phyloP scores from a whole-genome alignment of 2,113 vertebrate genomes.

The Elachura formosa region DNA sequence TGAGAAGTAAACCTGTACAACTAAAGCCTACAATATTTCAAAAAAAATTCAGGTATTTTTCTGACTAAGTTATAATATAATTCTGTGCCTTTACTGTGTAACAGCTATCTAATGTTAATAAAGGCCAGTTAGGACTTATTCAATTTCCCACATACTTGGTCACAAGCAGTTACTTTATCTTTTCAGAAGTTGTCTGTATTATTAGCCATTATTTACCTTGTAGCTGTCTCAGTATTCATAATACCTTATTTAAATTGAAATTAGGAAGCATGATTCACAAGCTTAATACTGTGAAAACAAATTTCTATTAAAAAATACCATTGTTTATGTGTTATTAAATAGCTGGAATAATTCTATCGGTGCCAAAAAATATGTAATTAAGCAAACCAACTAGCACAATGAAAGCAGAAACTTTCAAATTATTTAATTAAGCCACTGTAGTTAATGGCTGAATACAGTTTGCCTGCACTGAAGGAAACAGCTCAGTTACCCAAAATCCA shows the following conservation, averaged over 20 bases:
- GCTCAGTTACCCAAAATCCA: not conserved
- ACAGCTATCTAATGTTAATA: not conserved
- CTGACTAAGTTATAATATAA: not conserved
- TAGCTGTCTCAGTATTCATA: not conserved
- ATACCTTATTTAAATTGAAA: not conserved
- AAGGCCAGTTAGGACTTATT: not conserved
- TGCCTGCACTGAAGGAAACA: not conserved
- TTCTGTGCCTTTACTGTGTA: not conserved
- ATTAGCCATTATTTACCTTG: not conserved
- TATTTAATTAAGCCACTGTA: slow-evolving; percentile 35
- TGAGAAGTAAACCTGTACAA: not conserved
- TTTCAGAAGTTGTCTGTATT: not conserved
- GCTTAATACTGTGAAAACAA: not conserved
- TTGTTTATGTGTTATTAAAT: not conserved
- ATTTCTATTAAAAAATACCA: not conserved
- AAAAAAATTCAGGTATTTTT: not conserved
- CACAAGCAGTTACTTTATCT: not conserved
- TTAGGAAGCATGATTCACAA: not conserved
- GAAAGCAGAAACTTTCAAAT: slow-evolving; percentile 37
- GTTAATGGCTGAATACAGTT: slow-evolving; percentile 1
- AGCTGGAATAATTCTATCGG: not conserved
- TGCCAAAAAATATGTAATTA: not conserved
- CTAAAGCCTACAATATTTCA: not conserved
- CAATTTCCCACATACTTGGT: not conserved
- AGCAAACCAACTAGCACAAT: slow-evolving; percentile 2